A percentile compares a stretch with the other conserved stretches of the same genome.
Evolutionary conservation across 2,797 vertebrate genomes (phyloP).

Genomic region (Malacoraja senta): DNA sequence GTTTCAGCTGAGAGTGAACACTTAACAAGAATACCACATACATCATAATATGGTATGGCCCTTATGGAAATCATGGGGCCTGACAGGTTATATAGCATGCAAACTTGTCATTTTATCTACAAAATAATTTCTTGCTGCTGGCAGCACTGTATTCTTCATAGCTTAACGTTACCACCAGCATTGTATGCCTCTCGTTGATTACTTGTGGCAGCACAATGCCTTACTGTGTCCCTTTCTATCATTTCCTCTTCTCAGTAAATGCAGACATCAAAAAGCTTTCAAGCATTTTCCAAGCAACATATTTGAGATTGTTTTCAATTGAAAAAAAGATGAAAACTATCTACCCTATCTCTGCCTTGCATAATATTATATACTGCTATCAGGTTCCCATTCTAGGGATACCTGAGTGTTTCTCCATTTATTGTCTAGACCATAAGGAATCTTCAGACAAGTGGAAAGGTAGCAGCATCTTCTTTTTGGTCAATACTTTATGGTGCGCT

Average conservation of each 20-base stretch:
- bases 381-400: too few relatives aligned
- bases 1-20: background rate
- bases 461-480: too few relatives aligned
- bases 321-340: background rate
- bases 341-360: too few relatives aligned
- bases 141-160: background rate
- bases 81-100: background rate
- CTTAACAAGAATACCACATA: background rate
- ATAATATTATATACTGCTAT: too few relatives aligned
- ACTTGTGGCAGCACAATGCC: background rate
- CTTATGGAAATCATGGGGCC: background rate
- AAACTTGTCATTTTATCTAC: background rate
- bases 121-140: background rate
- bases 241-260: background rate
- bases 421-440: too few relatives aligned
- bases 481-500: too few relatives aligned
- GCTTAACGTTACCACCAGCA: background rate
- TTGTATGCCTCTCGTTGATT: background rate
- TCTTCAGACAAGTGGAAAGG: too few relatives aligned
- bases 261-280: background rate
- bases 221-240: background rate
- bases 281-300: background rate
- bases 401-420: too few relatives aligned
- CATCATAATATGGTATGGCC: background rate
- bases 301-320: background rate